Percentiles rank a stretch among this genome's conserved stretches.
Conservation (phyloP, 1,140 invertebrate genomes). For the Pseudachorutes palmiensis region DNA sequence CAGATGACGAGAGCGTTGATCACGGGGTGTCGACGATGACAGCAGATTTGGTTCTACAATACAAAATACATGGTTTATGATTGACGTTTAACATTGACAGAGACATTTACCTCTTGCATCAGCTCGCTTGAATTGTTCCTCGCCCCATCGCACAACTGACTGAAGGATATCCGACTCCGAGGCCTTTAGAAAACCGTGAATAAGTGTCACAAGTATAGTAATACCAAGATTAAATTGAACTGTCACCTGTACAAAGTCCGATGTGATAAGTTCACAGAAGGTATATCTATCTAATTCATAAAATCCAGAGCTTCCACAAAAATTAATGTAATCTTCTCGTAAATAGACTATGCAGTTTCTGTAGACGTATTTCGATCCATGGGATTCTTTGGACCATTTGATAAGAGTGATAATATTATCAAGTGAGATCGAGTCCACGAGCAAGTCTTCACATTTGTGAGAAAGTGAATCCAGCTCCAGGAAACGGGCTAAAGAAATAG, state of each 20-base stretch:
- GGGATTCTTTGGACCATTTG: not conserved
- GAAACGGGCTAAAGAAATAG: conserved; percentile 4
- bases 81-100: not conserved
- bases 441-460: conserved; percentile 4
- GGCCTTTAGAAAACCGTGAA: not conserved
- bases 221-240: too few relatives aligned
- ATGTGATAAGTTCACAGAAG: not conserved
- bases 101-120: conserved; percentile 9
- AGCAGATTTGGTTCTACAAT: conserved; percentile 3
- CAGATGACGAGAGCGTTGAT: conserved; percentile 2
- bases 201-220: too few relatives aligned
- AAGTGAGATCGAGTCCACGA: conserved; percentile 3
- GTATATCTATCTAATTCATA: not conserved
- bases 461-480: conserved; percentile 10
- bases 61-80: not conserved
- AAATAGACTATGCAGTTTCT: conserved; percentile 4
- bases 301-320: not conserved
- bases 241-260: conserved; percentile 8
- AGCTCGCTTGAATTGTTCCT: conserved; percentile 6
- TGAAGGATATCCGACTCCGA: conserved; percentile 4
- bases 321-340: not conserved
- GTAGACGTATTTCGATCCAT: conserved; percentile 5
- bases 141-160: conserved; percentile 6
- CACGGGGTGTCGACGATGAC: not conserved
- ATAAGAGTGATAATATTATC: not conserved